phyloP scores from a whole-genome alignment of 2,797 vertebrate genomes.

The Squalus acanthias region DNA sequence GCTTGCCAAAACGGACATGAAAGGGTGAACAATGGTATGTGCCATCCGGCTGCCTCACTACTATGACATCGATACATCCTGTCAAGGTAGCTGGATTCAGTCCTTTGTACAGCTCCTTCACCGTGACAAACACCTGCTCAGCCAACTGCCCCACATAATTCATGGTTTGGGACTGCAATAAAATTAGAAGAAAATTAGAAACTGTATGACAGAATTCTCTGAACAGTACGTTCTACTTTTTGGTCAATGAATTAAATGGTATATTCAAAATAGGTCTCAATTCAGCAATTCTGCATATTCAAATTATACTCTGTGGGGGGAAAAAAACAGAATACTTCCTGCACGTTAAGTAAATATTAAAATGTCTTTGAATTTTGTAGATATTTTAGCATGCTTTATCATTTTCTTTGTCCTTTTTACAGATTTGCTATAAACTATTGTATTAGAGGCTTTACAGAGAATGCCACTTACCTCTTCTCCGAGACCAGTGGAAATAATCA shows the following conservation, averaged over 20 bases:
- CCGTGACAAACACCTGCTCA: slow-evolving; percentile 76
- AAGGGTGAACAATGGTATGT: slow-evolving; percentile 89
- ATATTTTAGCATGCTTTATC: not conserved
- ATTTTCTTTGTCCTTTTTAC: not conserved
- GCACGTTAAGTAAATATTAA: not conserved
- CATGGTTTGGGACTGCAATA: slow-evolving; percentile 72
- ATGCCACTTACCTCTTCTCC: not conserved
- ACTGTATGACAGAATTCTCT: not conserved
- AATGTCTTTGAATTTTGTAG: not conserved
- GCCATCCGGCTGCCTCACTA: slow-evolving; percentile 81
- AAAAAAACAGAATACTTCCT: not conserved
- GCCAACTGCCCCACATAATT: slow-evolving; percentile 90
- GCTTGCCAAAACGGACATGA: slow-evolving; percentile 89
- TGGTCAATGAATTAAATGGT: not conserved
- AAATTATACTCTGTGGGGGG: not conserved
- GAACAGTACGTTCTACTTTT: not conserved
- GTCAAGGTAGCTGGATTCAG: slow-evolving; percentile 86
- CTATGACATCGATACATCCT: slow-evolving; percentile 83
- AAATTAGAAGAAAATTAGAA: slow-evolving; percentile 28
- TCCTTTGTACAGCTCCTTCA: slow-evolving; percentile 83
- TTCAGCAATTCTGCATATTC: not conserved
- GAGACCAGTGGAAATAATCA: no score
- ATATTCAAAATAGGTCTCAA: not conserved
- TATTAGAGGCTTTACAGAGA: not conserved
- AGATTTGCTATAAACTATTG: not conserved